Base-by-base conservation (phyloP, 2,797 vertebrate genomes). In the Alca torda region DNA sequence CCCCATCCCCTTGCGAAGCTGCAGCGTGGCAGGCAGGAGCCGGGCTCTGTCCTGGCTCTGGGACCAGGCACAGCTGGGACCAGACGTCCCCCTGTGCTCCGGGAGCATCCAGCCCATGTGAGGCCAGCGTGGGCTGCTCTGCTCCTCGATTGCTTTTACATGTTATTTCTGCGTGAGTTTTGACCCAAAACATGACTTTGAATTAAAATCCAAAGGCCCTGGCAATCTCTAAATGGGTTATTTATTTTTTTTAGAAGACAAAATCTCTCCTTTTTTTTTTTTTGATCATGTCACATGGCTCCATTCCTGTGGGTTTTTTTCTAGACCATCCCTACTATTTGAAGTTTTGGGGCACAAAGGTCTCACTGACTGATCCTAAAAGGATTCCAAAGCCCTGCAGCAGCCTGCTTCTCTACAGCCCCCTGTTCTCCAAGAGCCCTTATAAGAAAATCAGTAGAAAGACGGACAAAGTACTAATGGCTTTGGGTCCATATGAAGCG, bases 1-100 rank as follows among this genome's bases (percentile, higher is more conserved):
- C 35, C 73, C 28, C 16, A 4, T 8, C 20, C 23, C 48, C 33
- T 54, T 28, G 54, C 26, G 41, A 39, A 60, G 69, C 56, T 4
- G 15, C 43, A 50, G 50, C 1, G 0, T 13, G 39, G 61, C 39
- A 46, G 69, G 53, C 9, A 31, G 69, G 28, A 88, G 39, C 61
- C 0, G 0, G 39, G 46, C 19, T 68, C 30, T 46, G 41, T 53
- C 46, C 25, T 54, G 50, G 37, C 59, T 17, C 54, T 1, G 1
- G 39, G 16, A 51, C 19, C 2, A 1, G 43, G 23, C 35, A 51
- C 1, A 4, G 25, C 39, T 5, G 6, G 61, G 31, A 56, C 21
- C 64, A 54, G 35, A 24, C 0, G 0, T 64, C 6, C 16, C 43
- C 24, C 45, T 21, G 37, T 2, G 3, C 11, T 23, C 26, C 30